Base-by-base conservation (phyloP, 2,113 vertebrate species). In the Poecilia latipinna region DNA sequence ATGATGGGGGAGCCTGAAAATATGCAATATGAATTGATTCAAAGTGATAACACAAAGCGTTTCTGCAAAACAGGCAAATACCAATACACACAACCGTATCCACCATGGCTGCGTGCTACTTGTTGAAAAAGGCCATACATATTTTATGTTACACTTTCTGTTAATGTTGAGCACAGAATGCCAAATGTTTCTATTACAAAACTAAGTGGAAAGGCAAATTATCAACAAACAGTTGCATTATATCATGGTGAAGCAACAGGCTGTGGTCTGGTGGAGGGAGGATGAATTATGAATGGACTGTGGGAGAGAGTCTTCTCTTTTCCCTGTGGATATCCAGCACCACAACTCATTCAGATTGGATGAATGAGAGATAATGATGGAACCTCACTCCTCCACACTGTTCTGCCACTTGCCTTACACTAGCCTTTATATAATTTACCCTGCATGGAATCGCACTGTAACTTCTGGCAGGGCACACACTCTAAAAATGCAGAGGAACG, bases 251-350 rank as follows among this genome's bases (percentile, higher is more conserved):
- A 92, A 87, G 80, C 89, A 92, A 87, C 88, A 85, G 92, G 86
- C 93, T 89, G 88, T 90, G 91, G 89, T 90, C 90, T 91, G 83
- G 86, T 90, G 91, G 87, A 90, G 88, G 75, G 84, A 84, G 86
- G 74, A 90, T 94, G 90, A 94, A 94, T 94, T 94, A 95, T 94
- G 91, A 93, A 94, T 94, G 89, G 90, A 91, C 89, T 84, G 86
- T 85, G 84, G 91, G 88, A 88, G 86, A 87, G 78, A 79, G 86
- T 86, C 83, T 66, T 82, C 66, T 70, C 65, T 39, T 69, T 67
- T 69, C 69, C 86, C 77, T 70, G 67, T 91, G 91, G 90, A 87
- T 81, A 81, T 90, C 86, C 85, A 88, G 79, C 82, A 89, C 86
- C 90, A 86, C 90, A 88, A 91, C 86, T 93, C 88, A 93, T 91